These are phyloP conservation scores for Leucoraja ocellata DNA, from an alignment of 2,797 vertebrate genomes.

Conservation along the genomic window DNA sequence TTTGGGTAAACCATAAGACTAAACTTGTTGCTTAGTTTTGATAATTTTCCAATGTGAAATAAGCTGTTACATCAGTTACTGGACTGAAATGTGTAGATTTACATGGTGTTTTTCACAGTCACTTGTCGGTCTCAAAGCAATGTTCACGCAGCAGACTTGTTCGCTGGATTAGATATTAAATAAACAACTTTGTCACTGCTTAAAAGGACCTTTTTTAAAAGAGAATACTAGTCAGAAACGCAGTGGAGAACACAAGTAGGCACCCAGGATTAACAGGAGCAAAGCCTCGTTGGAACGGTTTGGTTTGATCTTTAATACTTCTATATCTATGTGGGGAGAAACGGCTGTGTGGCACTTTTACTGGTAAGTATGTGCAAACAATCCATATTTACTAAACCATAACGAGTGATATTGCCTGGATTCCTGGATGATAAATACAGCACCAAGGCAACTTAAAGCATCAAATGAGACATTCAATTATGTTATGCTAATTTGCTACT, in stretches of 20 bases:
- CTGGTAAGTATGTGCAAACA: constrained; percentile 11
- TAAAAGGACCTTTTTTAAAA: neutral
- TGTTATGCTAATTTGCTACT: constrained; percentile 2
- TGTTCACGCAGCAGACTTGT: neutral
- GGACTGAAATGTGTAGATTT: neutral
- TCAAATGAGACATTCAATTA: neutral
- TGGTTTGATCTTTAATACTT: neutral
- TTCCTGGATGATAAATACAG: neutral
- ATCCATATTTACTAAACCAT: constrained; percentile 9
- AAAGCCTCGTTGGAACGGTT: neutral
- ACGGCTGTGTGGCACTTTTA: constrained; percentile 1
- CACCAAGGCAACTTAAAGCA: neutral
- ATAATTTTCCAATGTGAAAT: neutral
- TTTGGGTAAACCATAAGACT: neutral
- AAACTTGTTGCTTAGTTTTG: constrained; percentile 9
- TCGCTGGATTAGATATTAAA: neutral
- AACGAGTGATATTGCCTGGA: neutral
- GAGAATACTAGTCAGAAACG: neutral
- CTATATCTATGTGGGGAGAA: neutral
- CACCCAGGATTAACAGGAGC: neutral
- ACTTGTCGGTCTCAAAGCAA: neutral
- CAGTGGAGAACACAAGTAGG: neutral
- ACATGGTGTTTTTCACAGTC: neutral
- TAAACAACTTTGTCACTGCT: neutral
- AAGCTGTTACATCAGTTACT: neutral